Base-by-base conservation (phyloP, 2,888 invertebrate genomes). In the Drosophila mimetica region DNA sequence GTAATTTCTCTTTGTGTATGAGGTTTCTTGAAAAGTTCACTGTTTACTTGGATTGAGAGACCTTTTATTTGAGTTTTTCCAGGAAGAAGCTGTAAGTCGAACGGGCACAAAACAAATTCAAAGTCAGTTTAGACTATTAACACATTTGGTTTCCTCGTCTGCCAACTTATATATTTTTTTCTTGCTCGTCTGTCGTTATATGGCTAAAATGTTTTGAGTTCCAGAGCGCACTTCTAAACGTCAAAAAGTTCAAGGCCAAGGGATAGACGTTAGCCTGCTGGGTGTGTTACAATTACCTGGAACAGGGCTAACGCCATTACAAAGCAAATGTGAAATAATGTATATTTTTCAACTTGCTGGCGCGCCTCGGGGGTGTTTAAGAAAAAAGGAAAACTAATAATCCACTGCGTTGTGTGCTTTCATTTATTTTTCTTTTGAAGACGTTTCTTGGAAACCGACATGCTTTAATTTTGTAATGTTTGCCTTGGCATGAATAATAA, bases 201-300 rank as follows among this genome's bases (percentile, higher is more conserved):
- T 52, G 53, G 22, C 30, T 39, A 14, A 14, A 58, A 58, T 58
- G 22, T 61, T 63, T 53, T 36, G 61, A 67, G 34, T 42, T 59
- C 30, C 16, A 32, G 41, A n/a, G 9, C 36, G 34, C 36, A 42
- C 16, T n/a, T n/a, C n/a, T n/a, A 14, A 16, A 70, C 73, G 71
- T 66, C 55, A 37, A 14, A 71, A 82, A 72, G 76, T 83, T 80
- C 80, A 83, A 71, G 76, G 76, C 50, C 48, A 51, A 30, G 46
- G 9, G 32, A 6, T 22, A 59, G 25, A 34, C 55, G n/a, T 58
- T 22, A 32, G 22, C 20, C 8, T 30, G 48, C 18, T 36, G 50
- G 41, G 46, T 50, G 51, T 54, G 46, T 71, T 50, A 18, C 8
- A 41, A 41, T 59, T 44, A 74, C 57, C 47, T 70, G 61, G 30